A percentile compares a stretch with the other conserved stretches of the same genome.
Conservation (phyloP, 2,797 vertebrate genomes). For the Huso huso region DNA sequence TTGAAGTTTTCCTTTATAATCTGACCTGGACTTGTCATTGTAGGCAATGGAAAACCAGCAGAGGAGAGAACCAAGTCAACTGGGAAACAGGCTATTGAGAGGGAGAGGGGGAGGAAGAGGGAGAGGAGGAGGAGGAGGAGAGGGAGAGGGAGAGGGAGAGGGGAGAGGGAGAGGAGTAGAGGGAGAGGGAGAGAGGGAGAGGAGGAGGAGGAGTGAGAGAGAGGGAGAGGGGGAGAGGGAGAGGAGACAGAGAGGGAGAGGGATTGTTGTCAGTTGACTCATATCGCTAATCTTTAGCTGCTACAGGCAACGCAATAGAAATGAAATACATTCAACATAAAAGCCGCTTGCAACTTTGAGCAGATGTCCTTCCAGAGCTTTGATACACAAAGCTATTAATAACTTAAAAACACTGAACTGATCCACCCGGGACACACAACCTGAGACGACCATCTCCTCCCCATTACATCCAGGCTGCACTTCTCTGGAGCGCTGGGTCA, state of each 20-base stretch:
- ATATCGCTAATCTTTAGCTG: constrained; percentile 31
- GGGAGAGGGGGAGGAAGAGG: too few species aligned
- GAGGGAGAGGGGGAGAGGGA: neutral
- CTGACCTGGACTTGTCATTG: too few species aligned
- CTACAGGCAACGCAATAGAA: constrained; percentile 22
- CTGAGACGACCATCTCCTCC: constrained; percentile 17
- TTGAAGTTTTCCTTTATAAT: too few species aligned
- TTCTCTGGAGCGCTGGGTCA: neutral
- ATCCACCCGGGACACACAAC: constrained; percentile 3
- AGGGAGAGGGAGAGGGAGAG: neutral
- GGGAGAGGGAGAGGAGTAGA: neutral
- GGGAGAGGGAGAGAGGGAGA: neutral
- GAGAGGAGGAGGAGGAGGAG: too few species aligned
- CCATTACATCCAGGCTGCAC: constrained; percentile 18
- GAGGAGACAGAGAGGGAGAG: neutral
- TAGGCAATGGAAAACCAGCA: too few species aligned
- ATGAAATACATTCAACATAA: neutral
- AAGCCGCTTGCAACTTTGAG: neutral
- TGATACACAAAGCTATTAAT: constrained; percentile 21
- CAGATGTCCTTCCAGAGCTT: constrained; percentile 6
- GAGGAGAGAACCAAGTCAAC: too few species aligned
- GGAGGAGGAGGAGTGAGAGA: neutral
- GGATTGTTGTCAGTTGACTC: constrained; percentile 30
- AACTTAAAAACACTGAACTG: constrained; percentile 17
- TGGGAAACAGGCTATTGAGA: too few species aligned